Evolutionary conservation across 2,113 vertebrate genomes (phyloP).

Genomic region (Casuarius casuarius): DNA sequence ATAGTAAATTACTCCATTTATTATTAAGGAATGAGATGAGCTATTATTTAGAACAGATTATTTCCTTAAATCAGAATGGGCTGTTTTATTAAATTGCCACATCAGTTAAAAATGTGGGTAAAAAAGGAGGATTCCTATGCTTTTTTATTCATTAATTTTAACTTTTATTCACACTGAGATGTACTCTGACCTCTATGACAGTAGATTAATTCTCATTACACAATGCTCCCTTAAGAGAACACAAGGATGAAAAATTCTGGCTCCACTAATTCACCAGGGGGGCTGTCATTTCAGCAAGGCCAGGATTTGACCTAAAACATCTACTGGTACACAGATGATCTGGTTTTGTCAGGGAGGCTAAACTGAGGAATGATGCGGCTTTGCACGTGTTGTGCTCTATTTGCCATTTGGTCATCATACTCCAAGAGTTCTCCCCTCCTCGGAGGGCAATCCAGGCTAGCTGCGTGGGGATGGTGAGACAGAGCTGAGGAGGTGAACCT

Average conservation of each 20-base stretch:
- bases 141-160: neutral
- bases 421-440: neutral
- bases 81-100: neutral
- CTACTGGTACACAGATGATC: neutral
- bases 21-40: neutral
- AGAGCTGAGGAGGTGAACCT: neutral
- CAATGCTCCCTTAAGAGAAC: neutral
- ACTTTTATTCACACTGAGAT: neutral
- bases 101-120: neutral
- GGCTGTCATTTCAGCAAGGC: neutral
- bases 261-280: neutral
- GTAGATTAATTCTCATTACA: neutral
- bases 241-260: neutral
- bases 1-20: neutral
- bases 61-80: neutral
- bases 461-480: neutral
- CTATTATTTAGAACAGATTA: neutral
- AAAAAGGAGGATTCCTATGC: neutral
- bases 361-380: neutral
- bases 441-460: accelerated
- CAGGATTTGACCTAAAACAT: neutral
- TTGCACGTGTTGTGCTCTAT: neutral
- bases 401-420: neutral
- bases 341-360: neutral
- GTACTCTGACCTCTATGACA: neutral